Percentiles rank a stretch among this genome's conserved stretches.
These are phyloP conservation scores for Nothoprocta pentlandii DNA, from an alignment of 2,113 vertebrate species.

Conservation along the genomic window DNA sequence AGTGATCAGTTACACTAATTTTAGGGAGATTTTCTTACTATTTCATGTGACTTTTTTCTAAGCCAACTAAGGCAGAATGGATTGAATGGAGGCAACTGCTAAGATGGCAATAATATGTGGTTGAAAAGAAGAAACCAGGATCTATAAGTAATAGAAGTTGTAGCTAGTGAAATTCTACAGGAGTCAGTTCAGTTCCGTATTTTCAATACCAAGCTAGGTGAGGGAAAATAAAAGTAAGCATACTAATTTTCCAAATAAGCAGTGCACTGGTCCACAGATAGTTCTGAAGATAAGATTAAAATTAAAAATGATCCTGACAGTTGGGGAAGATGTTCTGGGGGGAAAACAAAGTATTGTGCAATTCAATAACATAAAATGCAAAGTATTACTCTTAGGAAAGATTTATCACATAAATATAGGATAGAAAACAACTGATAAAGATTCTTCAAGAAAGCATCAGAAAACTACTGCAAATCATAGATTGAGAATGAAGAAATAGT, in stretches of 20 bases:
- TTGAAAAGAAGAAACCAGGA: background rate
- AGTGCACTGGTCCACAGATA: background rate
- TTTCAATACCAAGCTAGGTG: background rate
- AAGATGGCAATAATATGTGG: fast-evolving
- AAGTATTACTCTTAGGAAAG: background rate
- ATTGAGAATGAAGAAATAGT: background rate
- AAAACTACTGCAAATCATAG: background rate
- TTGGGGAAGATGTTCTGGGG: background rate
- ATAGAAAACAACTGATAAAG: background rate
- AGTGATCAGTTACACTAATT: background rate
- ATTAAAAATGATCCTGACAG: background rate
- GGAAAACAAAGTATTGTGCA: background rate
- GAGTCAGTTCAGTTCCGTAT: background rate
- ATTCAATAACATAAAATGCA: background rate
- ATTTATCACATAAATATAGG: background rate
- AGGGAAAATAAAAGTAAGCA: background rate
- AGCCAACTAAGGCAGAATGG: background rate
- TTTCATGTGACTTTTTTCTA: background rate
- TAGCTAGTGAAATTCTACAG: background rate
- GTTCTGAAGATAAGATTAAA: background rate
- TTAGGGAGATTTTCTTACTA: background rate
- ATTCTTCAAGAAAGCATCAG: background rate
- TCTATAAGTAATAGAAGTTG: background rate
- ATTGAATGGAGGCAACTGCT: background rate
- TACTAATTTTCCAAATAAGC: background rate